Conservation (phyloP, 92 coral and sea anemone genomes). For the Porites divaricata region DNA sequence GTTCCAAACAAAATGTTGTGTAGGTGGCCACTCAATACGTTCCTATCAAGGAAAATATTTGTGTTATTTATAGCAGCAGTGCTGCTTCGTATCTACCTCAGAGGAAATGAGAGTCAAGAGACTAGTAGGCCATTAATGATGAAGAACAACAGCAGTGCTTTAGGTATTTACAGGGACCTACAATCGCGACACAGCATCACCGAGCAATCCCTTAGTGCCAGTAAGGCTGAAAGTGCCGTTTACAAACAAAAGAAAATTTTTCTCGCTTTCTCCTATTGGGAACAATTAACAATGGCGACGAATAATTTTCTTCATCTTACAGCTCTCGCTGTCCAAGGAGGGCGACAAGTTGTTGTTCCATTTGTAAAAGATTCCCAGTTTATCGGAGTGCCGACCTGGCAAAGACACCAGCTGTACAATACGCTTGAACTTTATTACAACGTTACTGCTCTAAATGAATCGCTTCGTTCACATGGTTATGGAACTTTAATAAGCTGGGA, state of each 20-base stretch:
- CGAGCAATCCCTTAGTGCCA: too few species aligned
- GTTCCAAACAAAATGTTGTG: too few species aligned
- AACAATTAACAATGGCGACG: conserved; percentile 87
- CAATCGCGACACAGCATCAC: too few species aligned
- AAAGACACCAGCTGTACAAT: background rate
- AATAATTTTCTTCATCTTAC: conserved; percentile 78
- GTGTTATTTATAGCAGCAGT: background rate
- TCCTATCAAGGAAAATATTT: conserved; percentile 32
- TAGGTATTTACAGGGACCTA: too few species aligned
- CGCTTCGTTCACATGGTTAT: conserved; percentile 66
- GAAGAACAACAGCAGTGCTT: too few species aligned
- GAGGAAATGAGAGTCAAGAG: too few species aligned
- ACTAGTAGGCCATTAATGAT: too few species aligned
- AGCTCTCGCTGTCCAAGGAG: conserved; percentile 81
- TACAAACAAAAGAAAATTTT: conserved; percentile 64
- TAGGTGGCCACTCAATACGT: conserved; percentile 51
- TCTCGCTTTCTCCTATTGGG: conserved; percentile 82
- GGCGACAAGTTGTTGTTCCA: conserved; percentile 84
- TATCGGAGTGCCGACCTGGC: conserved; percentile 20
- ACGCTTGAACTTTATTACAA: conserved; percentile 69
- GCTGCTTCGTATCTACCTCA: too few species aligned
- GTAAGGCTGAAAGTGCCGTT: too few species aligned
- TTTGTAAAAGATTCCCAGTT: conserved; percentile 80
- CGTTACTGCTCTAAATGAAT: conserved; percentile 55
- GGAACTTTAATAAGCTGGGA: conserved; percentile 69